Conservation (phyloP, 2,113 vertebrate genomes). For the Edolisoma coerulescens region DNA sequence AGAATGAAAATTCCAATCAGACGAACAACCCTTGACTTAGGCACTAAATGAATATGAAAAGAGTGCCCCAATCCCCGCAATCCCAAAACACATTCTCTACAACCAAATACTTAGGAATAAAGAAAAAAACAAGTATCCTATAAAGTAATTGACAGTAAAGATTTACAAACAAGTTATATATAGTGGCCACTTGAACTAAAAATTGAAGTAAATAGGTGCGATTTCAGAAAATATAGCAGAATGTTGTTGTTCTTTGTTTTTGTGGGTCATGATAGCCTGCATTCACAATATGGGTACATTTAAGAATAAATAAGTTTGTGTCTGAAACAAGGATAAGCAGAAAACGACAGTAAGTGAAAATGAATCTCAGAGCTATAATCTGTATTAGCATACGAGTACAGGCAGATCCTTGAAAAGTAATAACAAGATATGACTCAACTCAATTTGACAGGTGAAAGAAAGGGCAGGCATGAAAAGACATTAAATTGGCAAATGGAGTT, state of each 20-base stretch:
- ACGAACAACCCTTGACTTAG: not conserved
- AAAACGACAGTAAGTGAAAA: not conserved
- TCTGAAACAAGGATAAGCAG: not conserved
- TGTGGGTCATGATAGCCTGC: not conserved
- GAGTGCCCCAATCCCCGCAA: not conserved
- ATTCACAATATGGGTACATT: not conserved
- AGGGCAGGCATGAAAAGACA: not conserved
- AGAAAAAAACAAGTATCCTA: not conserved
- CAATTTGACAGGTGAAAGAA: constrained; percentile 4
- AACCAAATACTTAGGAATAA: not conserved
- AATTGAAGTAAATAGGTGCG: not conserved
- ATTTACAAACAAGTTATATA: not conserved
- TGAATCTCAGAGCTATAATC: not conserved
- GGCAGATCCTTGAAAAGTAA: not conserved
- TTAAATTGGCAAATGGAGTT: not conserved
- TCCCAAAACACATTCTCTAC: not conserved
- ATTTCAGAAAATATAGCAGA: not conserved
- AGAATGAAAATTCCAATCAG: not conserved
- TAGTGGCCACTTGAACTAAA: not conserved
- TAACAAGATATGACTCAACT: not conserved
- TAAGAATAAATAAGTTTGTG: not conserved
- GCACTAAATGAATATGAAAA: not conserved
- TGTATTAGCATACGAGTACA: not conserved
- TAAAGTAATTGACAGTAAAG: not conserved
- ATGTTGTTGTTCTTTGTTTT: not conserved